Evolutionary conservation across 2,888 invertebrate species (phyloP).

Genomic region (Isoperla grammatica): DNA sequence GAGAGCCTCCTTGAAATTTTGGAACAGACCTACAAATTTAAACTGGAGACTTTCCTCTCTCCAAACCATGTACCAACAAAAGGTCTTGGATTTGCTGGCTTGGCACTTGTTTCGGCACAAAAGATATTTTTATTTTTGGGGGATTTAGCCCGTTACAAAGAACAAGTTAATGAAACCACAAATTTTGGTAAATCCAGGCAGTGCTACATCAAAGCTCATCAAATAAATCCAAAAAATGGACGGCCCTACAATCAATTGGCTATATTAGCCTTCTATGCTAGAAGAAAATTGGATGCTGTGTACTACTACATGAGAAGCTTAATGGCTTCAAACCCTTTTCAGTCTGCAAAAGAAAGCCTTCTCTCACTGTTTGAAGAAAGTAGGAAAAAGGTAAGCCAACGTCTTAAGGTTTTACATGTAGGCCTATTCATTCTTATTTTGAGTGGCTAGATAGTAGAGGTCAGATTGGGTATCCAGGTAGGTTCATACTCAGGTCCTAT

Average conservation of each 20-base stretch:
- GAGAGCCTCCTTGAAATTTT: conserved; percentile 66
- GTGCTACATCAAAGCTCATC: conserved; percentile 92
- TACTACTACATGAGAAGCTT: conserved; percentile 95
- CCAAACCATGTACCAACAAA: conserved; percentile 55
- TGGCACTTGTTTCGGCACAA: conserved; percentile 80
- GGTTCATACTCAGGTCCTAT: too few relatives aligned
- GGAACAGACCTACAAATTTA: conserved; percentile 70
- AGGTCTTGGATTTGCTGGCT: conserved; percentile 59
- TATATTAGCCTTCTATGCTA: conserved; percentile 75
- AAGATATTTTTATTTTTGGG: conserved; percentile 86
- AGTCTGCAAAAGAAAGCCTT: conserved; percentile 86
- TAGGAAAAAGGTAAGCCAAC: conserved; percentile 68
- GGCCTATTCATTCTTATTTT: too few relatives aligned
- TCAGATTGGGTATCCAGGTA: too few relatives aligned
- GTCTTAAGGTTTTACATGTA: too few relatives aligned
- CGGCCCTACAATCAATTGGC: conserved; percentile 93
- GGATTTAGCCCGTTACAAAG: conserved; percentile 86
- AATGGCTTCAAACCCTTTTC: conserved; percentile 89
- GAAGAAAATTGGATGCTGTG: conserved; percentile 90
- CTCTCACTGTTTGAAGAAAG: conserved; percentile 87
- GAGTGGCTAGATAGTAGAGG: too few relatives aligned
- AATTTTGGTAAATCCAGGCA: conserved; percentile 74
- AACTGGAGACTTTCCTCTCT: conserved; percentile 44
- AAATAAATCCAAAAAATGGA: conserved; percentile 91
- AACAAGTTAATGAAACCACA: conserved; percentile 72